Evolutionary conservation across 2,888 invertebrate genomes (phyloP), one percentile per base, ranked within the genome.

Genomic region (Empis livida): DNA sequence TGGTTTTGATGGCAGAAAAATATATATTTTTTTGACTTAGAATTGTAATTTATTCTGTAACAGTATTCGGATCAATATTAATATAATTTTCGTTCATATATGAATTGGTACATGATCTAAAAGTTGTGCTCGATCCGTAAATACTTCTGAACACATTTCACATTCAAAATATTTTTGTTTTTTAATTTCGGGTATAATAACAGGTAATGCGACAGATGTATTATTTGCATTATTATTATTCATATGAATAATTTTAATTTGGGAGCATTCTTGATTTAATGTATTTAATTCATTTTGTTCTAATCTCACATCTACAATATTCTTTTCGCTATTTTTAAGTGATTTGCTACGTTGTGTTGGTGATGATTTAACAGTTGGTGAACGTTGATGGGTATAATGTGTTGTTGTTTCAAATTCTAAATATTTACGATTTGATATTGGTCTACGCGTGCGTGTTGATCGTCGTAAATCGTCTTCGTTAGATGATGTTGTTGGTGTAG

Each of bases 101-200:
- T 89, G 88, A 62, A 87, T 79, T 47, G 85, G 84, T 58, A 88
- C 86, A 68, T 89, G 88, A 47, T 83, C 73, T 52, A 88, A 68
- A 40, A 83, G 67, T 54, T 84, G 84, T 44, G 82, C 80, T 44
- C 85, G 77, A 53, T 82, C 80, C 10, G 78, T 71, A 66, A 89
- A 89, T 55, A 81, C 78, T 43, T 80, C 77, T 46, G 82, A 77
- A 64, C 89, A 89, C 84, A 89, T 87, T 65, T 87, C 87, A 62
- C 89, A 89, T 55, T 80, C 81, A 67, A 78, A 85, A 40, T 80
- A 79, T 54, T 64, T 63, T 9, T 56, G 55, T n/a, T 59, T 56
- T 35, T 35, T n/a, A 13, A 35, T 8, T 35, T 27, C 23, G 23
- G 23, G 23, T 27, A 27, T 9, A 27, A 27, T 8, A 27, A 27